A percentile compares a stretch with the other conserved stretches of the same genome.
Evolutionary conservation across 2,113 vertebrate species (phyloP).

Genomic region (Oryctolagus cuniculus): mOryCun1.1 NC_091451.1:47307501-47308000

Average conservation of each 20-base stretch:
- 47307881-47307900: not conserved
- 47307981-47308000: not conserved
- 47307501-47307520: not conserved
- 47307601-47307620: slow-evolving; percentile 92
- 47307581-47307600: slow-evolving; percentile 89
- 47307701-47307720: fast-evolving
- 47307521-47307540: too few species aligned
- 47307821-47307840: not conserved
- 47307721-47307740: slow-evolving; percentile 93
- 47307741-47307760: slow-evolving; percentile 97
- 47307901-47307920: too few species aligned
- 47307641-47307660: slow-evolving; percentile 87
- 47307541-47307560: not conserved
- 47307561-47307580: fast-evolving
- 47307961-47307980: slow-evolving; percentile 69
- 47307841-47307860: not conserved
- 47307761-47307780: slow-evolving; percentile 96
- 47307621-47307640: slow-evolving; percentile 92
- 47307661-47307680: too few species aligned
- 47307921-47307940: not conserved
- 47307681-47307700: not conserved
- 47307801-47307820: fast-evolving
- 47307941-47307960: not conserved
- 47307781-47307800: slow-evolving; percentile 93
- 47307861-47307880: too few species aligned